A percentile compares a stretch with the other conserved stretches of the same genome.
Conservation (phyloP, 2,888 invertebrate genomes). For the Ernsta delagoae region DNA sequence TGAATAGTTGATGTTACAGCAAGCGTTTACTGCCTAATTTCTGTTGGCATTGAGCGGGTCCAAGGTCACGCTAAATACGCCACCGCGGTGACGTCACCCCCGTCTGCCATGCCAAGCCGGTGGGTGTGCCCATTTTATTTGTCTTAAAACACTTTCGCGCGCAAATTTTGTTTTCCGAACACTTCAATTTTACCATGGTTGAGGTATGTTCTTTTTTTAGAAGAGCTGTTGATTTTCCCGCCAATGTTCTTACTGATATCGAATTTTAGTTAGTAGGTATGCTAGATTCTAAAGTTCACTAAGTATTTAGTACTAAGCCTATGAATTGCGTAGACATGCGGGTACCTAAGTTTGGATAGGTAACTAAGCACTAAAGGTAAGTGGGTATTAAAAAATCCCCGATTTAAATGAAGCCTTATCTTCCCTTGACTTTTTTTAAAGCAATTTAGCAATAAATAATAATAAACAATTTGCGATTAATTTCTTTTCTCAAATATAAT, state of each 20-base stretch:
- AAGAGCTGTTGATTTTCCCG: slow-evolving; percentile 10
- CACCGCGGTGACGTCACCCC: slow-evolving; percentile 66
- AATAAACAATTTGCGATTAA: no score
- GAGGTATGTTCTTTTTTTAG: slow-evolving; percentile 22
- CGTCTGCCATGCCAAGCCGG: slow-evolving; percentile 48
- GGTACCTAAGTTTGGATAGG: no score
- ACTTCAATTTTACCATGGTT: slow-evolving; percentile 31
- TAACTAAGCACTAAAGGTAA: no score
- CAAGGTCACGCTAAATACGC: slow-evolving; percentile 74
- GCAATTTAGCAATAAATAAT: no score
- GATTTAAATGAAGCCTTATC: no score
- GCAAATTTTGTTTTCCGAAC: slow-evolving; percentile 36
- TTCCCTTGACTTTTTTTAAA: no score
- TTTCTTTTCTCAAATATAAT: no score
- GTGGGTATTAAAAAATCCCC: no score
- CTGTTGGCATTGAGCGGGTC: slow-evolving; percentile 74
- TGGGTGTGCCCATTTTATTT: slow-evolving; percentile 57
- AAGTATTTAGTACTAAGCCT: neutral
- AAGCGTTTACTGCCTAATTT: slow-evolving; percentile 54
- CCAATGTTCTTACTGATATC: neutral
- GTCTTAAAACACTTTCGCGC: slow-evolving; percentile 43
- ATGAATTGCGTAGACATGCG: no score
- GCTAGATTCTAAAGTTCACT: no score
- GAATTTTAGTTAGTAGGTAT: neutral
- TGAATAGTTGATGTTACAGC: no score